phyloP scores from a whole-genome alignment of 92 coral and sea anemone genomes.

The Zoanthus gigantus region DNA sequence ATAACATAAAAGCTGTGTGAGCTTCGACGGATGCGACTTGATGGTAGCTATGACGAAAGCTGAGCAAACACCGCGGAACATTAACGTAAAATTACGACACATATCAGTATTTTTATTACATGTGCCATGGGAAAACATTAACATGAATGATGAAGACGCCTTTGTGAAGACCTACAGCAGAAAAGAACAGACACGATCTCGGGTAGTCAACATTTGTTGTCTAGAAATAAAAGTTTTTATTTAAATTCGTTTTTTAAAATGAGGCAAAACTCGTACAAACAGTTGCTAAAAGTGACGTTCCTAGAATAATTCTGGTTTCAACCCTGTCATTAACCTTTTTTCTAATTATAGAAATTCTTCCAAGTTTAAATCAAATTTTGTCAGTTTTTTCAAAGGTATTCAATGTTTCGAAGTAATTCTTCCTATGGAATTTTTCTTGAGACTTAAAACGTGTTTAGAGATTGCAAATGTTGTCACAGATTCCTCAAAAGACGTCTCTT shows the following conservation, averaged over 20 bases:
- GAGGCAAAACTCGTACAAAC: background rate
- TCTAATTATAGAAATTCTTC: slow-evolving; percentile 23
- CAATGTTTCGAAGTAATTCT: slow-evolving; percentile 57
- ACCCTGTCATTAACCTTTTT: slow-evolving; percentile 10
- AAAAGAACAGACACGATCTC: background rate
- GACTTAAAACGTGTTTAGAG: slow-evolving; percentile 53
- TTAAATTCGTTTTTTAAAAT: background rate
- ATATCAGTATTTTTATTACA: background rate
- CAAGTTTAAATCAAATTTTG: slow-evolving; percentile 39
- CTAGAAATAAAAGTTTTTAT: background rate
- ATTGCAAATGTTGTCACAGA: slow-evolving; percentile 20
- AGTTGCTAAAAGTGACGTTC: background rate
- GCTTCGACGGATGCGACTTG: background rate
- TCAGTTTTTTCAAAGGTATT: slow-evolving; percentile 59
- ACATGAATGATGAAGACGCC: background rate
- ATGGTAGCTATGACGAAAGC: background rate
- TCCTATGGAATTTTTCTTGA: slow-evolving; percentile 61
- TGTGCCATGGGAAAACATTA: background rate
- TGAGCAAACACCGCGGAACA: background rate
- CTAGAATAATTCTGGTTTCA: slow-evolving; percentile 1
- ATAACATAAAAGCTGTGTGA: background rate
- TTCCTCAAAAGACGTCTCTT: background rate
- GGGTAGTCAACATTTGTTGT: background rate
- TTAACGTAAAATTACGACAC: too few relatives aligned
- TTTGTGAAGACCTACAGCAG: background rate